Evolutionary conservation across 2,797 vertebrate genomes (phyloP), one percentile per base, ranked within the genome.

Genomic region (Argentina silus): DNA sequence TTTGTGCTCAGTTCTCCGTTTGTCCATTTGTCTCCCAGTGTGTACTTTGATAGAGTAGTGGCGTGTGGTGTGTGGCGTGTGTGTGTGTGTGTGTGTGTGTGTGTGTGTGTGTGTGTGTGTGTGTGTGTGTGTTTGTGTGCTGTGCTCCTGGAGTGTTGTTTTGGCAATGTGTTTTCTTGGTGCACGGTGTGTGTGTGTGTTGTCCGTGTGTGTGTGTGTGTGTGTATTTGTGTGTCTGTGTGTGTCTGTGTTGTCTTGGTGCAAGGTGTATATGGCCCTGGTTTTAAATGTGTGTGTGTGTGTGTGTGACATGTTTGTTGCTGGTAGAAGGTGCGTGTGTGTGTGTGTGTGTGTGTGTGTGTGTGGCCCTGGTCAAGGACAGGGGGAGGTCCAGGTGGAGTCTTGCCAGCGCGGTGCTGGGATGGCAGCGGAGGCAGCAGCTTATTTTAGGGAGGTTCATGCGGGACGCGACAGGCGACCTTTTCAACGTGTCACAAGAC

Each of bases 391-490:
- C 61, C 61, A 60, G 47, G 53, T 70, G 74, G 7, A 65, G 15
- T 42, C 23, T 9, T 1, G 53, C 66, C 59, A 66, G 64, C 65
- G 63, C 42, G 45, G 51, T 63, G 7, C 67, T 64, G 51, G 60
- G 72, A 80, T 72, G 70, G 76, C 74, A 23, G 50, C 61, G 50
- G 57, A 75, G 55, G 43, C 78, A 77, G 0, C 56, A 50, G 68
- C 75, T 79, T 80, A 77, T 75, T 85, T 81, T 80, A 75, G 73
- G 64, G 57, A 53, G 57, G 63, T 76, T 78, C 62, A 62, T n/a
- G 62, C 48, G 44, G 59, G 36, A 55, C 7, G 45, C 1, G 19
- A 61, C 10, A 14, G 10, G 45, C 55, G 19, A 10, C 48, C 62
- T 45, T 68, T 63, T 68, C 70, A 36, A 70, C 17, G 27, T 57